These are phyloP conservation scores for Okamejei kenojei DNA, from an alignment of 2,797 vertebrate genomes.

Conservation along the genomic window DNA sequence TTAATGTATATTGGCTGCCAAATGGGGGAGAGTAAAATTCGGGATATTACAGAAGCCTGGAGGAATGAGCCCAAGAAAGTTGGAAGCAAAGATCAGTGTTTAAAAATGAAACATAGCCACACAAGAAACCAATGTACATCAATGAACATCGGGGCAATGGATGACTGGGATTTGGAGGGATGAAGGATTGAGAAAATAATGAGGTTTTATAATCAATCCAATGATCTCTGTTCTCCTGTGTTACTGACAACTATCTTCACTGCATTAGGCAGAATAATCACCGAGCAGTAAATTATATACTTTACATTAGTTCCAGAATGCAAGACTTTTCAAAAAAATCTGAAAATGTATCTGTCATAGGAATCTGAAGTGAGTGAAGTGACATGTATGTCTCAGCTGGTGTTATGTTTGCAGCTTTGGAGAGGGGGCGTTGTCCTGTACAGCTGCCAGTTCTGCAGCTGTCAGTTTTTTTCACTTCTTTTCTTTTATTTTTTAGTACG, in stretches of 20 bases:
- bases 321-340: neutral
- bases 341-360: neutral
- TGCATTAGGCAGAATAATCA: no score
- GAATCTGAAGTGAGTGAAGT: neutral
- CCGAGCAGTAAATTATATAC: neutral
- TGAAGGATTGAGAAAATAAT: neutral
- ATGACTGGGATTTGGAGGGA: neutral
- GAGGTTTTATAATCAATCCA: neutral
- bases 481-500: no score
- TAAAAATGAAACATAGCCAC: neutral
- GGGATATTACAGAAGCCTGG: no score
- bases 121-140: no score
- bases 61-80: neutral
- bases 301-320: neutral
- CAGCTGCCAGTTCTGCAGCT: no score
- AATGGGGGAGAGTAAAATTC: no score
- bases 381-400: no score
- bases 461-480: no score
- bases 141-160: neutral
- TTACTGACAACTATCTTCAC: neutral
- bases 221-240: neutral
- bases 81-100: neutral
- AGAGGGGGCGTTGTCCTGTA: no score
- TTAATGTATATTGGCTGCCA: no score
- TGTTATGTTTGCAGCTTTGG: no score